Evolutionary conservation across 2,888 invertebrate genomes (phyloP), one percentile per base, ranked within the genome.

Genomic region (Nephrotoma appendiculata): DNA sequence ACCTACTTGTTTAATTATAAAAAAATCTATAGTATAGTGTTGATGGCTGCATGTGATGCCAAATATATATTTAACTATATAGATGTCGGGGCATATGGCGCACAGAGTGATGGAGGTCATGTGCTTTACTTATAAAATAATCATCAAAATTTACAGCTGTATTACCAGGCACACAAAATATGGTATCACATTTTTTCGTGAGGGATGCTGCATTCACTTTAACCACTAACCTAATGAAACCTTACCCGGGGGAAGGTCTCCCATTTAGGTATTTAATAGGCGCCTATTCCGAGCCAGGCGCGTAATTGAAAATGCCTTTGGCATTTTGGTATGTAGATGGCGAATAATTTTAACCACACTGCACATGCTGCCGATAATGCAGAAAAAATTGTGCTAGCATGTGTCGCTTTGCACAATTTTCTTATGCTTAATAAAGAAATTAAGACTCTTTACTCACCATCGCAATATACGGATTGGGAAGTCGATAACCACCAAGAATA

Each of bases 61-160:
- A n/a, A n/a, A n/a, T n/a, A n/a, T n/a, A n/a, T n/a, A n/a, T n/a
- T 91, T 89, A 89, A 89, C 83, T 89, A 89, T 88, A 89, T 89
- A 86, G 89, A 90, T 85, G 88, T 90, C 45, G 90, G 89, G 19
- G 87, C 88, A 86, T 89, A 89, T 88, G 89, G 90, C 15, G 88
- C 89, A 87, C 89, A 89, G 7, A 89, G 88, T 86, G 89, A 88
- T 83, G 88, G 88, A 19, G 88, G 88, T 84, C 88, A 88, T 1
- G 88, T 89, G 87, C 6, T 19, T 31, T 83, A 15, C 2, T 7
- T 83, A 31, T 83, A 7, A 15, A 57, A 57, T 15, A 15, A 57
- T 43, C n/a, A n/a, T n/a, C n/a, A n/a, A n/a, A n/a, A 45, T 45
- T 3, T 45, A 45, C 45, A 45, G 2, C 6, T 7, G 3, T 11